phyloP scores from a whole-genome alignment of 2,113 vertebrate genomes.

The Heliornis fulica region DNA sequence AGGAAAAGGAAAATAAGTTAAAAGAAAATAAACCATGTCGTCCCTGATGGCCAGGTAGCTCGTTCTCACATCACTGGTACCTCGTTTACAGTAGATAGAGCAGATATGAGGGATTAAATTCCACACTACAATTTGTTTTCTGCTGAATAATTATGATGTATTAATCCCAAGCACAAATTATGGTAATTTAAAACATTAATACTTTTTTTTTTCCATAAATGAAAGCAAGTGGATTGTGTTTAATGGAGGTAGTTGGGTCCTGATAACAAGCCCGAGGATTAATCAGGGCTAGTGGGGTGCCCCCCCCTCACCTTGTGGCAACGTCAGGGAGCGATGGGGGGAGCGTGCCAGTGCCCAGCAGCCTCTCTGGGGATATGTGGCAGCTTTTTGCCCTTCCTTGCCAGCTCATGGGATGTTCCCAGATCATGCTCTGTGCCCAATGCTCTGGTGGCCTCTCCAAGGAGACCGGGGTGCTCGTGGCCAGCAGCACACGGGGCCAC shows the following conservation, averaged over 20 bases:
- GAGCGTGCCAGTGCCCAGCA: not conserved
- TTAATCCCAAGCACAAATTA: constrained; percentile 38
- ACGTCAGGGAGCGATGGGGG: not conserved
- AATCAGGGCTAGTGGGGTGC: not conserved
- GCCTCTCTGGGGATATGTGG: not conserved
- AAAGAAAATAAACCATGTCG: not conserved
- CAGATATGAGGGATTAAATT: constrained; percentile 16
- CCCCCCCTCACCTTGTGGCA: not conserved
- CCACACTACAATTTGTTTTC: constrained; percentile 23
- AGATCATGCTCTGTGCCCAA: fast-evolving
- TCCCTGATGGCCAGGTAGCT: not conserved
- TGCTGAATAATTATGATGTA: constrained; percentile 40
- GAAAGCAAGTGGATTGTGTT: not conserved
- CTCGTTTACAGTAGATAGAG: constrained; percentile 12
- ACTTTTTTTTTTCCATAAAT: not conserved
- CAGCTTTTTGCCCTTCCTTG: not conserved
- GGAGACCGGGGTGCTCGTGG: not conserved
- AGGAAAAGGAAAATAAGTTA: not conserved
- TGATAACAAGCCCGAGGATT: not conserved
- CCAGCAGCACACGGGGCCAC: not conserved
- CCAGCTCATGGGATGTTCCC: fast-evolving
- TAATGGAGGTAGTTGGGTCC: not conserved
- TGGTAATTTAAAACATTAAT: constrained; percentile 21
- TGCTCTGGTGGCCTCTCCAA: fast-evolving
- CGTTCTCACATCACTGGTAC: not conserved